Base-by-base conservation (phyloP, 2,113 vertebrate species). In the Rhegmatorhina hoffmannsi region DNA sequence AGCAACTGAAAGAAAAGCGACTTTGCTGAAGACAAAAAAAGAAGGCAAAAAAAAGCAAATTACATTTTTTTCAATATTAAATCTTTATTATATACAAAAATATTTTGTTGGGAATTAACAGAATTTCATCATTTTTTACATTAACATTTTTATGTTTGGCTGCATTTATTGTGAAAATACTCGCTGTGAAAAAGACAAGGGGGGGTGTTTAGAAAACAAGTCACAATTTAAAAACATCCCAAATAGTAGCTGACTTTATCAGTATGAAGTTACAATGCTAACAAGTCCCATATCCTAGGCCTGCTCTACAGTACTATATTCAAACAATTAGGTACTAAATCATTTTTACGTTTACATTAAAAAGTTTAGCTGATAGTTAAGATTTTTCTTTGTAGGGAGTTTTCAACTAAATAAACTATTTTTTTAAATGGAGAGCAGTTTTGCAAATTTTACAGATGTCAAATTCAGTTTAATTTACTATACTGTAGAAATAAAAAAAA, bases 41-140 rank as follows among this genome's bases (percentile, higher is more conserved):
- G 53, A 31, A 49, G 9, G 40, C 50, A 47, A 36, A 38, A 75
- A 69, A 62, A 31, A 49, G 7, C 19, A 25, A 17, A 43, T 31
- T 17, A 19, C 38, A 12, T 46, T 95, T 95, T 95, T 96, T 94
- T 91, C 84, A 94, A 92, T 97, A 97, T 95, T 97, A 98, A 97
- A 94, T 96, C 92, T 98, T 97, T 97, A 97, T 97, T 97, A 97
- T 97, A 88, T 97, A 98, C 96, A 98, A 98, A 98, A 98, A 98
- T 97, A 98, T 94, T 96, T 98, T 97, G 94, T 94, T 92, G 95
- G 87, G 94, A 96, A 92, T 97, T 96, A 96, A 81, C 87, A 96
- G 95, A 86, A 93, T 94, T 92, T 97, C 84, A 91, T 73, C 80
- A 89, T 95, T 97, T 97, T 62, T 62, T 97, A 97, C 96, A 96